Conservation (phyloP, 2,113 vertebrate species). For the Passer montanus region DNA sequence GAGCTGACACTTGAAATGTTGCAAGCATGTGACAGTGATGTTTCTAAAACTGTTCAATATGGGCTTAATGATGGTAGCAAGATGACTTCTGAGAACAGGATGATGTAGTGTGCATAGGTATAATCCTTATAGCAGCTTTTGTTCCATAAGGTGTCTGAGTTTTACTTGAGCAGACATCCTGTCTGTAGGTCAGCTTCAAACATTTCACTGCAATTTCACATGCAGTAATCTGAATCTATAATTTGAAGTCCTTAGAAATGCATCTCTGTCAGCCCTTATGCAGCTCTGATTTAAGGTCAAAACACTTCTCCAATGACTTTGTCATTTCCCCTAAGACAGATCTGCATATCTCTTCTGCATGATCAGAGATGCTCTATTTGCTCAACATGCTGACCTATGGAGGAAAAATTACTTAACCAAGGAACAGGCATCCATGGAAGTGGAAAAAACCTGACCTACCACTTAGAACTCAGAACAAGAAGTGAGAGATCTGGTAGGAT, state of each 20-base stretch:
- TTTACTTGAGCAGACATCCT: neutral
- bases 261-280: neutral
- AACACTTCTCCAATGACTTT: neutral
- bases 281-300: neutral
- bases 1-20: neutral
- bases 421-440: neutral
- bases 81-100: neutral
- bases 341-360: neutral
- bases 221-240: neutral
- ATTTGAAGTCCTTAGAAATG: neutral
- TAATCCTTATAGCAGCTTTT: neutral
- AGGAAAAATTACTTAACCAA: neutral
- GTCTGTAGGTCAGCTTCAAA: neutral
- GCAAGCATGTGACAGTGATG: neutral
- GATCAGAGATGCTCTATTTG: neutral
- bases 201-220: neutral
- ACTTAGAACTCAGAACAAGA: neutral
- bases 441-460: neutral
- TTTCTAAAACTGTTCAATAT: neutral
- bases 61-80: accelerated
- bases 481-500: neutral
- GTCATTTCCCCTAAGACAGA: neutral
- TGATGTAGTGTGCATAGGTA: neutral
- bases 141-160: neutral
- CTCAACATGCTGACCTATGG: neutral